Evolutionary conservation across 2,113 vertebrate species (phyloP).

Genomic region (Scytalopus superciliaris): DNA sequence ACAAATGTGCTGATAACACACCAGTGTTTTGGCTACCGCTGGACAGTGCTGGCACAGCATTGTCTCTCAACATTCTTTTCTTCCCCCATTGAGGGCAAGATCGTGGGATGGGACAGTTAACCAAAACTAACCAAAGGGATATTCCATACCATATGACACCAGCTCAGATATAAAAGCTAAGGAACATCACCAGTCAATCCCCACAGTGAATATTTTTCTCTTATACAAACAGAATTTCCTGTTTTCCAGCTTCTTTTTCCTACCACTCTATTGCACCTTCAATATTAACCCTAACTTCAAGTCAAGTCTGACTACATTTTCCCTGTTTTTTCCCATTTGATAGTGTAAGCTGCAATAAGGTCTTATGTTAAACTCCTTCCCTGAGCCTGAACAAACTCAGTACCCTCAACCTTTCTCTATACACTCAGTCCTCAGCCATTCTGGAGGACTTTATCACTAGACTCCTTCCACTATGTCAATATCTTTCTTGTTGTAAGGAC

Average conservation of each 20-base stretch:
- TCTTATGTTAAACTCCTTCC: background rate
- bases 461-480: background rate
- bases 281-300: background rate
- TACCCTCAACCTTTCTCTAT: background rate
- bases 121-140: background rate
- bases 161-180: too few species aligned
- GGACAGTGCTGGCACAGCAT: background rate
- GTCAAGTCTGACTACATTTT: background rate
- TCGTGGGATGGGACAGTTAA: background rate
- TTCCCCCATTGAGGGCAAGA: background rate
- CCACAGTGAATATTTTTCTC: background rate
- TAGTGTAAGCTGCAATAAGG: background rate
- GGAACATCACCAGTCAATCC: background rate
- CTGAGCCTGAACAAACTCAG: background rate
- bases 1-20: background rate
- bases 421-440: accelerated
- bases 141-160: background rate
- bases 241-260: background rate
- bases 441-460: accelerated
- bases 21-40: background rate
- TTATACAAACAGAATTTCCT: background rate
- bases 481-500: background rate
- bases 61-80: background rate
- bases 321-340: background rate
- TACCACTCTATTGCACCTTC: background rate